Base-by-base conservation (phyloP, 2,888 invertebrate genomes). In the Ormyrus pomaceus region DNA sequence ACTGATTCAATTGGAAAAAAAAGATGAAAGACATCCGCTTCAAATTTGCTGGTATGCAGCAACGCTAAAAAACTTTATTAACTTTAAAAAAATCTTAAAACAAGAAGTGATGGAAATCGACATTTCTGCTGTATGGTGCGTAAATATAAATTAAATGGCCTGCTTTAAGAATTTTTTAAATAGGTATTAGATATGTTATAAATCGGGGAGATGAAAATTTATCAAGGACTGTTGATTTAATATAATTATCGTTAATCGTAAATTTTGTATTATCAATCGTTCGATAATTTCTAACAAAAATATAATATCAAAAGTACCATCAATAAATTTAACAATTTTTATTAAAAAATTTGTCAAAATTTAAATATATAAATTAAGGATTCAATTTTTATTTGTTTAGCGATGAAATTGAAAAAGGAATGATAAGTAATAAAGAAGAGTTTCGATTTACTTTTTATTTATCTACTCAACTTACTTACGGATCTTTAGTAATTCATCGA, bases 1-100 rank as follows among this genome's bases (percentile, higher is more conserved):
- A 34, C 34, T 34, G 4, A 34, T 34, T 34, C 34, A 34, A 34
- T 34, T 34, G 34, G 34, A 34, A 2, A 75, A 65, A 59, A 71
- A 69, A 62, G 11, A 34, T 6, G 10, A 11, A 6, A 70, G 34
- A 51, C n/a, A 50, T 0, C 53, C 74, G n/a, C 13, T 75, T 4
- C 79, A 79, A 13, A 65, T 65, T 46, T 74, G 70, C 6, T 79
- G 74, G 74, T 55, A 51, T 11, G 65, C 70, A 46, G 74, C 79
- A 13, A 79, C 75, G n/a, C 46, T 46, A 0, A 74, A 59, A 53
- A 75, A 74, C 6, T 70, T 65, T 48, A 5, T 70, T 3, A 53
- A 7, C 2, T 46, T 4, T 5, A 6, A 56, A 3, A 68, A 69
- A 50, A 19, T 69, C 0, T 56, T 73, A 34, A 53, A 46, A 51